A percentile compares a stretch with the other conserved stretches of the same genome.
phyloP scores from a whole-genome alignment of 1,140 invertebrate genomes.

The Camponotus vicinus region DNA sequence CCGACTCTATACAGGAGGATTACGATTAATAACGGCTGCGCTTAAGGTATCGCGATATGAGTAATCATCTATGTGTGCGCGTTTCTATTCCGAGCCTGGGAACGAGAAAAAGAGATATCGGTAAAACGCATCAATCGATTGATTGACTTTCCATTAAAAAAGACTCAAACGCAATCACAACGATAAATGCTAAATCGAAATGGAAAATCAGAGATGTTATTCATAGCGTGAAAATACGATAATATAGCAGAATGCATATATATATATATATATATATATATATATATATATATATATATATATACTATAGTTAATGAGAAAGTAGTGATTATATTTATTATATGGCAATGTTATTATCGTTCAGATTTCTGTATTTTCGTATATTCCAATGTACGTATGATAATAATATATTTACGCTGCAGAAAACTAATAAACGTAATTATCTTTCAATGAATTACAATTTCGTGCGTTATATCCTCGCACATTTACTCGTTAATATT shows the following conservation, averaged over 20 bases:
- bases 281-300: too few relatives aligned
- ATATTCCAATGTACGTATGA: conserved; percentile 7
- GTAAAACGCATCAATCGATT: neutral
- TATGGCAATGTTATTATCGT: conserved; percentile 16
- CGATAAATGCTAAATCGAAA: neutral
- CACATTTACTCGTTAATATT: neutral
- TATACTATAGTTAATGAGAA: conserved; percentile 6
- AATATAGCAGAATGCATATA: neutral
- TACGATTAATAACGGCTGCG: conserved; percentile 62
- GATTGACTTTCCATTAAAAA: neutral
- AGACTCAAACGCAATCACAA: neutral
- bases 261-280: too few relatives aligned
- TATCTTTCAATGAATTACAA: conserved; percentile 10
- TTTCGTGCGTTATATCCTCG: conserved; percentile 6
- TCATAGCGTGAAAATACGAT: neutral
- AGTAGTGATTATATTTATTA: conserved; percentile 21
- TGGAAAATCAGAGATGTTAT: conserved; percentile 12
- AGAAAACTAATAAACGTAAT: conserved; percentile 20
- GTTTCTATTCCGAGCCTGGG: neutral
- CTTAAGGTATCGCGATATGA: conserved; percentile 50
- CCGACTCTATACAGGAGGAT: conserved; percentile 36
- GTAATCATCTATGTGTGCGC: conserved; percentile 22
- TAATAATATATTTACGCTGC: conserved; percentile 19
- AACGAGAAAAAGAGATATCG: neutral
- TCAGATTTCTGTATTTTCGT: conserved; percentile 13